Evolutionary conservation across 2,888 invertebrate genomes (phyloP).

Genomic region (Erebia epiphron): DNA sequence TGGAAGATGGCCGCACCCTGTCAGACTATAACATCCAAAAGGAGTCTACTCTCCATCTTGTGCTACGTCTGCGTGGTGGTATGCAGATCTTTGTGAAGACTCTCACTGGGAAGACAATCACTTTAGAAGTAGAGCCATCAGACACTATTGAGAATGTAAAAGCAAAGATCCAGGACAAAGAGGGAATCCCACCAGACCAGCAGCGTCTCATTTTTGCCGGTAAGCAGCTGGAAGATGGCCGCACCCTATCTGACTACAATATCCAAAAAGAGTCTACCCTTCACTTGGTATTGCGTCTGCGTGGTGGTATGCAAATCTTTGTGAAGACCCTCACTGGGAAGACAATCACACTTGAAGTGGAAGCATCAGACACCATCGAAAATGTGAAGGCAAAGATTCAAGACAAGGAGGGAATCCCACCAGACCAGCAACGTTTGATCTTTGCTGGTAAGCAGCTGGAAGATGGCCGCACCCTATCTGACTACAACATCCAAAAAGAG

Average conservation of each 20-base stretch:
- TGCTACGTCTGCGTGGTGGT: slow-evolving; percentile 25
- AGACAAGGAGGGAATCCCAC: slow-evolving; percentile 50
- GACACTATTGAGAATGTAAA: slow-evolving; percentile 53
- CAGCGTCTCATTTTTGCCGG: slow-evolving; percentile 56
- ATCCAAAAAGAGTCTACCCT: slow-evolving; percentile 60
- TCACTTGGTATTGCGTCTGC: slow-evolving; percentile 51
- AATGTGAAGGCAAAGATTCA: slow-evolving; percentile 53
- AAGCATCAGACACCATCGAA: slow-evolving; percentile 59
- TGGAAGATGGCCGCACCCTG: slow-evolving; percentile 13
- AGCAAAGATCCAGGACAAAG: slow-evolving; percentile 71
- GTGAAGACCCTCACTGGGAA: slow-evolving; percentile 60
- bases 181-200: slow-evolving; percentile 81
- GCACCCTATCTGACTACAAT: slow-evolving; percentile 55
- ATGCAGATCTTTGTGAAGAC: slow-evolving; percentile 29
- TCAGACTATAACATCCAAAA: slow-evolving; percentile 16
- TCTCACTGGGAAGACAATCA: slow-evolving; percentile 9
- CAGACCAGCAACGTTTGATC: slow-evolving; percentile 52
- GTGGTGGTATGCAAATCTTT: slow-evolving; percentile 71
- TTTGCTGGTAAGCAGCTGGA: slow-evolving; percentile 52
- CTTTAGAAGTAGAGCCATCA: not conserved
- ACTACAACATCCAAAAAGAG: slow-evolving; percentile 42
- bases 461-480: slow-evolving; percentile 41
- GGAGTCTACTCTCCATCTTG: slow-evolving; percentile 4
- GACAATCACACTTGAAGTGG: slow-evolving; percentile 54
- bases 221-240: slow-evolving; percentile 60